Percentiles rank a stretch among this genome's conserved stretches.
Conservation (phyloP, 2,888 invertebrate species). For the Philhelius pedissequus region DNA sequence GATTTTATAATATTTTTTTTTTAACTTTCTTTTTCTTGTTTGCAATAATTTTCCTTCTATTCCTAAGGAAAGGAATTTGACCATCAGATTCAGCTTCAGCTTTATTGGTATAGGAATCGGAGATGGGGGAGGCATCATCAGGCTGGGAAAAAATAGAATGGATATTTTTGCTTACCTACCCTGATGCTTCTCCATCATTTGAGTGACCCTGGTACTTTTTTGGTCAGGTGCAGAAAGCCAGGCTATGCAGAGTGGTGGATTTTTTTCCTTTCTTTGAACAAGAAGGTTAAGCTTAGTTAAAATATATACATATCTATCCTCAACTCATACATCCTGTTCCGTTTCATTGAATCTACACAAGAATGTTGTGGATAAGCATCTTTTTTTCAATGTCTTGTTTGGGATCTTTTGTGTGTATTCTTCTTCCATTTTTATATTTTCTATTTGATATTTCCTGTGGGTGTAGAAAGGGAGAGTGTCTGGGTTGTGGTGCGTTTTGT, state of each 20-base stretch:
- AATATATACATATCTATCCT: not conserved
- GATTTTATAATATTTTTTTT: slow-evolving; percentile 27
- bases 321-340: slow-evolving; percentile 26
- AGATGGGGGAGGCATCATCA: too few species aligned
- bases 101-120: too few species aligned
- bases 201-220: slow-evolving; percentile 23
- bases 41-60: slow-evolving; percentile 51
- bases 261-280: not conserved
- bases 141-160: not conserved
- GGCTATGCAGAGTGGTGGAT: not conserved
- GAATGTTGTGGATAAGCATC: slow-evolving; percentile 44
- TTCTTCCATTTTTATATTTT: not conserved
- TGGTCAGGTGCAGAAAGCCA: slow-evolving; percentile 48
- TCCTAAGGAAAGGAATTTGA: slow-evolving; percentile 39
- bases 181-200: not conserved
- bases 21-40: slow-evolving; percentile 1
- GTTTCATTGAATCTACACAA: slow-evolving; percentile 29
- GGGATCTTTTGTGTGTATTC: slow-evolving; percentile 49
- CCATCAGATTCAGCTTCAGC: too few species aligned
- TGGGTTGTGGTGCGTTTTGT: slow-evolving; percentile 37
- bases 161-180: not conserved
- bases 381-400: slow-evolving; percentile 22
- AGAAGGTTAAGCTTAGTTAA: not conserved
- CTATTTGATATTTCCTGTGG: slow-evolving; percentile 17
- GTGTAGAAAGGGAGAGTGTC: not conserved